A percentile compares a stretch with the other conserved stretches of the same genome.
Evolutionary conservation across 2,113 vertebrate genomes (phyloP).

Genomic region (Neodon shergylaensis): DNA sequence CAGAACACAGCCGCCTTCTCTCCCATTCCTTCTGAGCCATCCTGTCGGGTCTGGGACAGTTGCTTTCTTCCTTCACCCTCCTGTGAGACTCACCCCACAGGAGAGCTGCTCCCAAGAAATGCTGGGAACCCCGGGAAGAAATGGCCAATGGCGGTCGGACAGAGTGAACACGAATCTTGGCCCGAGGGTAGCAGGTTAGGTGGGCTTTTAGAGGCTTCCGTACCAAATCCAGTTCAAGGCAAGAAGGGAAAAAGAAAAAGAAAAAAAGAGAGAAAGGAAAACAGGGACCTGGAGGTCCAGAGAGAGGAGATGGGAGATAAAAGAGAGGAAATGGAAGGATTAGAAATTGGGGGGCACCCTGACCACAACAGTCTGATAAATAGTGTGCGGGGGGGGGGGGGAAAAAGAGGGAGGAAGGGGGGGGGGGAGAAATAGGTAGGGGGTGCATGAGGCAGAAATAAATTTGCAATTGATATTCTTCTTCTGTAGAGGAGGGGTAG

Average conservation of each 20-base stretch:
- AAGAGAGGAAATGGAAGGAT: constrained; percentile 10
- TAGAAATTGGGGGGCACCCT: background rate
- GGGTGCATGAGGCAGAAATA: constrained; percentile 62
- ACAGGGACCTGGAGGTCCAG: background rate
- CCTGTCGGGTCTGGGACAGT: background rate
- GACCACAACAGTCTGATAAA: constrained; percentile 49
- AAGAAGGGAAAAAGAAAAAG: background rate
- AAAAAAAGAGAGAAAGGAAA: background rate
- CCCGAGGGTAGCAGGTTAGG: background rate
- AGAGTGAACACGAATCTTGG: background rate
- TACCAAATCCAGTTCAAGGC: constrained; percentile 3
- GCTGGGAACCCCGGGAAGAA: background rate
- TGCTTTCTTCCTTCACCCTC: background rate
- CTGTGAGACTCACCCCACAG: background rate
- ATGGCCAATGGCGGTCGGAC: background rate
- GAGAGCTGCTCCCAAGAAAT: constrained; percentile 27
- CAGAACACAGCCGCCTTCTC: background rate
- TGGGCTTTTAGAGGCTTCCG: constrained; percentile 11
- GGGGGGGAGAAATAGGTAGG: background rate
- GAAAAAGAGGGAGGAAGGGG: background rate
- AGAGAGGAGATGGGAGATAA: background rate
- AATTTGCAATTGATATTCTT: constrained; percentile 75
- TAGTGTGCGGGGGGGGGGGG: background rate
- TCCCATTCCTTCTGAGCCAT: background rate
- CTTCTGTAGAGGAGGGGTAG: constrained; percentile 50